Evolutionary conservation across 2,113 vertebrate genomes (phyloP), one percentile per base, ranked within the genome.

Genomic region (Engraulis encrasicolus): DNA sequence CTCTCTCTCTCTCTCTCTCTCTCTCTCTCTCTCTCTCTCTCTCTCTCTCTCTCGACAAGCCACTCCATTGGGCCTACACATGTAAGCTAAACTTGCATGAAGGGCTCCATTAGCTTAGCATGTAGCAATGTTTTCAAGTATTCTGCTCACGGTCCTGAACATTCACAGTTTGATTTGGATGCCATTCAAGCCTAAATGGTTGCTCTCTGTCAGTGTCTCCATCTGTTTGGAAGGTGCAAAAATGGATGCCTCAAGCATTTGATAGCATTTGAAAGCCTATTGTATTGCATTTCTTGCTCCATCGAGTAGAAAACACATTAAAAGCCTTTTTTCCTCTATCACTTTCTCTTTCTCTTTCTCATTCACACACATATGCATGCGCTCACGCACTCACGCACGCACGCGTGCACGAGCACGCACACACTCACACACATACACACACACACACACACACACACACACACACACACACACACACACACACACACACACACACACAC

Each of bases 291-390:
- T 34, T 52, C 34, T 71, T 77, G 71, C 84, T 83, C 61, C 34
- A 83, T 78, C 58, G 50, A 81, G 78, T 78, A 83, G 78, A 85
- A 85, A 85, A 83, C 50, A 78, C 34, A 78, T 18, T 81, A 83
- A 80, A 81, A 84, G 81, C 14, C 50, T 81, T 79, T 81, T 78
- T 19, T 18, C 15, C 1, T 6, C 31, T 4, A 23, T 14, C 23
- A 6, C n/a, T n/a, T n/a, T n/a, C n/a, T n/a, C n/a, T n/a, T n/a
- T n/a, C n/a, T n/a, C n/a, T n/a, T n/a, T n/a, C n/a, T n/a, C n/a
- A n/a, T n/a, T n/a, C n/a, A n/a, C n/a, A n/a, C n/a, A n/a, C n/a
- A n/a, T n/a, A n/a, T n/a, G n/a, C n/a, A n/a, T n/a, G n/a, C n/a
- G n/a, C n/a, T n/a, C n/a, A n/a, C n/a, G n/a, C n/a, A n/a, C n/a